Evolutionary conservation across 37 sponge, comb jelly and placozoan genomes (phyloP).

Genomic region (Chondrosia reniformis): DNA sequence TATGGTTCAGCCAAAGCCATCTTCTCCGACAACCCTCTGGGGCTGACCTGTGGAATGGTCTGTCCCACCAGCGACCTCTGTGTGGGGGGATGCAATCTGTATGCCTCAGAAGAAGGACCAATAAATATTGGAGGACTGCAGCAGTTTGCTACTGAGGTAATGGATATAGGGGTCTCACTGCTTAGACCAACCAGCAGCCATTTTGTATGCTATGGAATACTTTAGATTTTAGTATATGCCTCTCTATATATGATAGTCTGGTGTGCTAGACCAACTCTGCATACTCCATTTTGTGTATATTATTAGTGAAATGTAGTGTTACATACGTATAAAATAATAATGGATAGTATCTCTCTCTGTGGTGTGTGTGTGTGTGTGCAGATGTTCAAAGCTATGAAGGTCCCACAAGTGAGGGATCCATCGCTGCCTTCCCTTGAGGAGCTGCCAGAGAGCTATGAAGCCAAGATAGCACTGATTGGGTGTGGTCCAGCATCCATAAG

Average conservation of each 20-base stretch:
- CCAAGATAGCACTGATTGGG: conserved; percentile 88
- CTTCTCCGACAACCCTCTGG: conserved; percentile 97
- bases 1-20: conserved; percentile 92
- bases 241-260: too few relatives aligned
- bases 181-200: too few relatives aligned
- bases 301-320: too few relatives aligned
- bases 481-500: conserved; percentile 98
- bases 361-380: conserved; percentile 4
- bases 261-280: too few relatives aligned
- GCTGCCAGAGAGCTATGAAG: conserved; percentile 89
- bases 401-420: conserved; percentile 94
- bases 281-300: too few relatives aligned
- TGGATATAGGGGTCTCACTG: neutral
- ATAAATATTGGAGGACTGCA: conserved; percentile 98
- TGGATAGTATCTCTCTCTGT: too few relatives aligned
- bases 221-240: neutral
- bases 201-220: neutral
- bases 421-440: conserved; percentile 48
- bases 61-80: conserved; percentile 96
- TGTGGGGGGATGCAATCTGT: conserved; percentile 95
- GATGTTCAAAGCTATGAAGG: conserved; percentile 86
- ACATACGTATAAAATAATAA: too few relatives aligned
- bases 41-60: conserved; percentile 96
- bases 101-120: conserved; percentile 92
- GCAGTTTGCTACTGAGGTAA: conserved; percentile 96